These are phyloP conservation scores for Saimiri boliviensis DNA, from an alignment of 2,113 vertebrate genomes.

Conservation along the genomic window DNA sequence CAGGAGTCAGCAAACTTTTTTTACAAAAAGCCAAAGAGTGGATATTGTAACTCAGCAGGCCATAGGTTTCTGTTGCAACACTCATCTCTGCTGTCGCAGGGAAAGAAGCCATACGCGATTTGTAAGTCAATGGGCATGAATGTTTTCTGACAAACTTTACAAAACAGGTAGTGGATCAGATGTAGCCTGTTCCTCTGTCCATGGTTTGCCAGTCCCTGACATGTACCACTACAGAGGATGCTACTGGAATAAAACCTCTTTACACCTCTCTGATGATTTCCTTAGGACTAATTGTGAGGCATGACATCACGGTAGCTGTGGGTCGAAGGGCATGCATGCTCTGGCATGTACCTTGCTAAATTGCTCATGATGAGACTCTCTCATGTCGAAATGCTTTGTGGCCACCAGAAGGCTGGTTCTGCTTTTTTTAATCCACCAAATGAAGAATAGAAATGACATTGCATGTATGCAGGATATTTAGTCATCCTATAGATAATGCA, in stretches of 20 bases:
- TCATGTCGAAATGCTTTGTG: not conserved
- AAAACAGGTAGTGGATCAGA: not conserved
- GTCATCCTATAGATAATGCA: not conserved
- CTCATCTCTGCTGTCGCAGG: not conserved
- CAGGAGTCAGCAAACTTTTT: too few species aligned
- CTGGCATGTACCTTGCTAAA: not conserved
- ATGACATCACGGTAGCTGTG: not conserved
- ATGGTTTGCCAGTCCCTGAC: not conserved
- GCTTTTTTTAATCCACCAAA: not conserved
- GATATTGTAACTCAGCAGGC: not conserved
- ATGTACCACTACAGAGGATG: not conserved
- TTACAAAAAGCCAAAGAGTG: too few species aligned
- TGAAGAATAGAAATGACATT: not conserved
- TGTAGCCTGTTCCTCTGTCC: not conserved
- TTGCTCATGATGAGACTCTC: not conserved
- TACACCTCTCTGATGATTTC: not conserved
- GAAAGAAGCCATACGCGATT: not conserved
- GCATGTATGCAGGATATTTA: not conserved
- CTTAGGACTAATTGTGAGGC: not conserved
- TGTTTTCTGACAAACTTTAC: not conserved
- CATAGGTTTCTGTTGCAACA: not conserved
- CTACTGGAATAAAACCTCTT: not conserved
- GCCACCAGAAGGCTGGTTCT: not conserved
- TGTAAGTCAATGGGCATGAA: not conserved
- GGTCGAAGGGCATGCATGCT: not conserved